A percentile compares a stretch with the other conserved stretches of the same genome.
phyloP scores from a whole-genome alignment of 1,140 invertebrate species.

The Papilio helenus region DNA sequence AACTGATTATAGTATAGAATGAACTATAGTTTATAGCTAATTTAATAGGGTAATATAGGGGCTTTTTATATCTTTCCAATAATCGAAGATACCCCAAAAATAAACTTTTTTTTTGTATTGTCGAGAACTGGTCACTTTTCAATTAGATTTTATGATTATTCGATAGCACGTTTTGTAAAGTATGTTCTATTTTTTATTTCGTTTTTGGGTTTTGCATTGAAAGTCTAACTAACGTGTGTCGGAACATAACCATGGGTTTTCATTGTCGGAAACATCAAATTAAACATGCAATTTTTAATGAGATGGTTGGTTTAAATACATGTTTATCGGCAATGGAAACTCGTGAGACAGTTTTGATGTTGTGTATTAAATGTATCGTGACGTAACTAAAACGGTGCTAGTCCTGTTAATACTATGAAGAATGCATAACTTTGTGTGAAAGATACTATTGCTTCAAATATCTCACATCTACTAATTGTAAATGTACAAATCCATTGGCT shows the following conservation, averaged over 20 bases:
- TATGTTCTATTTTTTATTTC: background rate
- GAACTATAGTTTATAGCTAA: slow-evolving; percentile 76
- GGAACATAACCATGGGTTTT: background rate
- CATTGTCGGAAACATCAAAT: background rate
- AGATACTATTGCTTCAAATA: background rate
- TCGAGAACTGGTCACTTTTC: background rate
- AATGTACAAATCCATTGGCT: background rate
- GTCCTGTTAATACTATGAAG: slow-evolving; percentile 12
- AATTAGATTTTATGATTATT: background rate
- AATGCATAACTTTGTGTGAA: slow-evolving; percentile 13
- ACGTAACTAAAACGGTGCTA: slow-evolving; percentile 23
- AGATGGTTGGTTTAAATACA: background rate
- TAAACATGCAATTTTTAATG: background rate
- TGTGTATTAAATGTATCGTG: slow-evolving; percentile 17
- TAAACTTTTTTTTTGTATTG: slow-evolving; percentile 48
- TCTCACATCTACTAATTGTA: background rate
- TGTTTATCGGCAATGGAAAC: background rate
- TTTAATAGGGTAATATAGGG: slow-evolving; percentile 75
- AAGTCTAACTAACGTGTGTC: background rate
- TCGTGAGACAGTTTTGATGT: background rate
- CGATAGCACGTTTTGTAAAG: slow-evolving; percentile 22
- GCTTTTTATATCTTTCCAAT: slow-evolving; percentile 66
- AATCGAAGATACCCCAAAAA: slow-evolving; percentile 47
- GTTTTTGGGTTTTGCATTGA: slow-evolving; percentile 38
- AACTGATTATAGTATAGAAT: slow-evolving; percentile 75